phyloP scores from a whole-genome alignment of 2,888 invertebrate species.

The Andrena minutula region DNA sequence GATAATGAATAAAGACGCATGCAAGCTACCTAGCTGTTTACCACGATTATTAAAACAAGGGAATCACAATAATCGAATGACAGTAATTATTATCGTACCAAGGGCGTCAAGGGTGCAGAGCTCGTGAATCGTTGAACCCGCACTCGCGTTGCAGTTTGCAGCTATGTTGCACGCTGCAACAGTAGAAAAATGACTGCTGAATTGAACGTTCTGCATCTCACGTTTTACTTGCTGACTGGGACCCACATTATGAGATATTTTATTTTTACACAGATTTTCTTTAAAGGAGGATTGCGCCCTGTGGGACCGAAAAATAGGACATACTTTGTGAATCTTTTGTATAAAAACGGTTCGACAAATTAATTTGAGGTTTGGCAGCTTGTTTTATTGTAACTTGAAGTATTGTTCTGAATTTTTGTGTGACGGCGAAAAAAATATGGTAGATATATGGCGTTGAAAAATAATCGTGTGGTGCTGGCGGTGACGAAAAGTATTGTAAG shows the following conservation, averaged over 20 bases:
- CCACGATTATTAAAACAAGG: background rate
- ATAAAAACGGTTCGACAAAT: too few species aligned
- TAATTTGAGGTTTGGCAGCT: too few species aligned
- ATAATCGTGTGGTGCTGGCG: too few species aligned
- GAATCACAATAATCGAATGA: constrained; percentile 18
- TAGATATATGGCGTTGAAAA: too few species aligned
- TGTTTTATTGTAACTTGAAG: too few species aligned
- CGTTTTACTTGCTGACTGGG: background rate
- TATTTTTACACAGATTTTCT: too few species aligned
- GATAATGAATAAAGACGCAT: background rate
- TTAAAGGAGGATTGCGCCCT: too few species aligned
- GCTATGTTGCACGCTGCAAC: constrained; percentile 82
- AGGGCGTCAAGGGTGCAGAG: constrained; percentile 81
- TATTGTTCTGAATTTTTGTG: too few species aligned
- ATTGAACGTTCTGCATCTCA: background rate
- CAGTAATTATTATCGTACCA: constrained; percentile 75
- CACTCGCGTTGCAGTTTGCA: constrained; percentile 70
- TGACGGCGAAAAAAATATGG: too few species aligned
- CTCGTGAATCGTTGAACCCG: constrained; percentile 78
- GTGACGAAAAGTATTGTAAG: too few species aligned
- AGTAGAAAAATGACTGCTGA: constrained; percentile 69
- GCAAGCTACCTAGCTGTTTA: constrained; percentile 3
- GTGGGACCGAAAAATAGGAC: too few species aligned
- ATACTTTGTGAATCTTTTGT: too few species aligned
- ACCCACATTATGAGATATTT: background rate